Evolutionary conservation across 2,888 invertebrate species (phyloP), one percentile per base, ranked within the genome.

Genomic region (Drosophila eohydei): DNA sequence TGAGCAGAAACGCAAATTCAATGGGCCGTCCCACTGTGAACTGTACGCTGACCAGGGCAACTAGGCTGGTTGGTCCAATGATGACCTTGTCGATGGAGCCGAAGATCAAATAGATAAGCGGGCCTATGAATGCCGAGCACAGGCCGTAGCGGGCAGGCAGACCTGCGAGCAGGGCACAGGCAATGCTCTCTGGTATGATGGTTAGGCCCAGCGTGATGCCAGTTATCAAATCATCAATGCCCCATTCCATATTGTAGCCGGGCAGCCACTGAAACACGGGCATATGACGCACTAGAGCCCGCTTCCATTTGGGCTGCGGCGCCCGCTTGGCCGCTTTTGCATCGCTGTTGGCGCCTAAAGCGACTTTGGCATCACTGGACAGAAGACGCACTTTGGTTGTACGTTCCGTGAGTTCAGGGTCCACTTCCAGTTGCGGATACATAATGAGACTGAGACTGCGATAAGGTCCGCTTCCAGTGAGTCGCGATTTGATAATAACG

Each of bases 131-230:
- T 0, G 98, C 96, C 2, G 98, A 97, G 92, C 98, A 98, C 7
- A 99, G 94, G 0, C 98, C 98, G 93, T 97, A 97, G 94, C 97
- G 97, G 34, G 97, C 95, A 7, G 96, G 95, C 59, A 98, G 93
- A 58, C 96, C 96, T 7, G 98, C 98, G 26, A 98, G 94, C 72
- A 96, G 94, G 41, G 98, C 98, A 91, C 98, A 98, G n/a, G 98
- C 98, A 87, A 98, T 96, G 84, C 97, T 97, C 93, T 98, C 98
- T 8, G 98, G 98, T 81, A 98, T 97, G 92, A 98, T 96, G 16
- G 98, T 98, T 46, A 98, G 94, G 1, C 98, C 98, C 8, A 98
- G 95, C 7, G 98, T 97, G 60, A 98, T 92, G 54, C 98, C 98
- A 9, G 98, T 97, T 78, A 98, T 96, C 52, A 96, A 90, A 93